These are phyloP conservation scores for Acanthaster planci DNA, from an alignment of 35 echinoderm and acorn worm species.

Conservation along the genomic window DNA sequence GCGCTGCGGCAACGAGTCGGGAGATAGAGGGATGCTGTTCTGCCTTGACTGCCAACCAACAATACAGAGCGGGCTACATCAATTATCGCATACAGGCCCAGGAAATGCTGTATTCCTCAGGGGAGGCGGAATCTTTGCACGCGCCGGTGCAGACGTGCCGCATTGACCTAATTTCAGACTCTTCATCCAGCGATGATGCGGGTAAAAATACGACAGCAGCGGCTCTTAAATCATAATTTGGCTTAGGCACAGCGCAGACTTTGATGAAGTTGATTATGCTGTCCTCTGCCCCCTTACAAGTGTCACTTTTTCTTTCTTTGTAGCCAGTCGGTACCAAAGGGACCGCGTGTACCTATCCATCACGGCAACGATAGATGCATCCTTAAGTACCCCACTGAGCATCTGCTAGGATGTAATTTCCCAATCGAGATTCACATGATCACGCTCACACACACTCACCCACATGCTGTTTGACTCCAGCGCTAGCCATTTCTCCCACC, in stretches of 20 bases:
- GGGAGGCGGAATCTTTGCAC: neutral
- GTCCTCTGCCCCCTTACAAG: neutral
- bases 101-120: neutral
- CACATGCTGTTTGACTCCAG: neutral
- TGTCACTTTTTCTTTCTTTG: neutral
- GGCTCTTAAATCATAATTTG: neutral
- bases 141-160: neutral
- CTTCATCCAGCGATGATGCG: neutral
- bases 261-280: neutral
- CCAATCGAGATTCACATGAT: neutral
- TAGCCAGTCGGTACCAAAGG: neutral
- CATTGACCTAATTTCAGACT: slow-evolving; percentile 11
- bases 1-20: too few species aligned
- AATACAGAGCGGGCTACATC: neutral
- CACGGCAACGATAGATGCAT: neutral
- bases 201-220: neutral
- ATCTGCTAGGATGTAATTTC: neutral
- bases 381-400: slow-evolving; percentile 15
- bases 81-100: neutral
- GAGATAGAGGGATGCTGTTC: too few species aligned
- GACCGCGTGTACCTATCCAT: slow-evolving; percentile 3
- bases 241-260: neutral
- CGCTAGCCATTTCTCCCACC: neutral
- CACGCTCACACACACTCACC: neutral
- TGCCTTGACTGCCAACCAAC: too few species aligned